Conservation (phyloP, 1,140 invertebrate genomes). For the Callitettix versicolor region DNA sequence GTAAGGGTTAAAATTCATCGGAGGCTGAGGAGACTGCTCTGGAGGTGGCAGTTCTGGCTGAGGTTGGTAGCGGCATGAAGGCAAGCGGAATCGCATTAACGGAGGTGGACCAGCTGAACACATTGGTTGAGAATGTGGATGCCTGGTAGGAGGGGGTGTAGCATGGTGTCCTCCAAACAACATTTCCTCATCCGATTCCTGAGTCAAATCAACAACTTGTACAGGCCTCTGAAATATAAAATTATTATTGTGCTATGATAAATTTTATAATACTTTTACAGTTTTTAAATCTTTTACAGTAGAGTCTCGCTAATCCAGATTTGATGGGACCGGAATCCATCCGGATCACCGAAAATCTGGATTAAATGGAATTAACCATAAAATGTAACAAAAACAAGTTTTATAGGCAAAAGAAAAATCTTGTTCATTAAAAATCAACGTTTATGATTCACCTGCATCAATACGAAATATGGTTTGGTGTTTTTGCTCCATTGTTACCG, state of each 20-base stretch:
- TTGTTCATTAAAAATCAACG: no score
- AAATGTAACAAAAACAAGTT: no score
- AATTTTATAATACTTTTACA: conserved; percentile 5
- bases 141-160: conserved; percentile 19
- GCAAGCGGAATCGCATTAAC: conserved; percentile 22
- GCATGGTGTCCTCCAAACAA: conserved; percentile 21
- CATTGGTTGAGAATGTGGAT: conserved; percentile 6
- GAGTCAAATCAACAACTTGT: conserved; percentile 51
- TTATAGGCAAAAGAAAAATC: no score
- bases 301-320: no score
- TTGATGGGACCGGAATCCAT: conserved; percentile 21
- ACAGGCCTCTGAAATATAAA: conserved; percentile 20
- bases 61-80: conserved; percentile 22
- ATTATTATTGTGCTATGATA: background rate
- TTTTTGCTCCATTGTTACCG: no score
- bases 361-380: conserved; percentile 35
- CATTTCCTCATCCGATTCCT: conserved; percentile 49
- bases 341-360: no score
- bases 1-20: conserved; percentile 22
- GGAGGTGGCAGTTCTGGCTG: conserved; percentile 31
- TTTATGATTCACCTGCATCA: no score
- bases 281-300: background rate
- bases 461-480: no score
- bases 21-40: conserved; percentile 24
- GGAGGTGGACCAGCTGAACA: conserved; percentile 19